Base-by-base conservation (phyloP, 2,888 invertebrate genomes). In the Drosophila colorata region DNA sequence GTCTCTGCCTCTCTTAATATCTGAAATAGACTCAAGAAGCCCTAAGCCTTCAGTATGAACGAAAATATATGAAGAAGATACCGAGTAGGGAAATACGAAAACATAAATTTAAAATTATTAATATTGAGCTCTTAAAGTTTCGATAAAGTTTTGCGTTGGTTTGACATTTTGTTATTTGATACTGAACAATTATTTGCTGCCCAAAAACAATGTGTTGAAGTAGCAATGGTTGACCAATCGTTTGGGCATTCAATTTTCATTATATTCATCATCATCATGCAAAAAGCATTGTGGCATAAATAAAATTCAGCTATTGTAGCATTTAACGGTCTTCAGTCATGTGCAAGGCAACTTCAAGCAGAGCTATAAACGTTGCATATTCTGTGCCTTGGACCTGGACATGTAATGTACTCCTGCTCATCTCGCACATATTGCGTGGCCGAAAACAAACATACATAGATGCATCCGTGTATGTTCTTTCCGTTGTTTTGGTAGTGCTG, bases 231-330 rank as follows among this genome's bases (percentile, higher is more conserved):
- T 20, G 20, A 23, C 16, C 28, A 72, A 75, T 68, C 59, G 66
- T 72, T 82, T 61, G 52, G 31, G 28, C 58, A 58, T 53, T 43
- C 49, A 55, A 74, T 68, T 48, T 9, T 28, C 28, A 28, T 28
- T 9, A 9, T 28, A 8, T 56, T 65, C 52, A 82, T 80, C 20
- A 55, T 41, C 8, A 44, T 20, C 35, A 35, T 18, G 25, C 14
- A 37, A 37, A 49, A 25, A 79, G 28, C 14, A 52, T 74, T 53
- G 40, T 49, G 44, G 79, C 84, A 81, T 82, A 83, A 80, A 90
- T 88, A 87, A 90, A 90, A 91, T 90, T 89, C 89, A 90, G 89
- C 90, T 90, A 89, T 88, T 90, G 90, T 86, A 88, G 80, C 83
- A 89, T 87, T 91, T 90, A 91, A 91, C 91, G 90, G 90, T 90